These are phyloP conservation scores for Halictus rubicundus DNA, from an alignment of 1,140 invertebrate species.

Conservation along the genomic window DNA sequence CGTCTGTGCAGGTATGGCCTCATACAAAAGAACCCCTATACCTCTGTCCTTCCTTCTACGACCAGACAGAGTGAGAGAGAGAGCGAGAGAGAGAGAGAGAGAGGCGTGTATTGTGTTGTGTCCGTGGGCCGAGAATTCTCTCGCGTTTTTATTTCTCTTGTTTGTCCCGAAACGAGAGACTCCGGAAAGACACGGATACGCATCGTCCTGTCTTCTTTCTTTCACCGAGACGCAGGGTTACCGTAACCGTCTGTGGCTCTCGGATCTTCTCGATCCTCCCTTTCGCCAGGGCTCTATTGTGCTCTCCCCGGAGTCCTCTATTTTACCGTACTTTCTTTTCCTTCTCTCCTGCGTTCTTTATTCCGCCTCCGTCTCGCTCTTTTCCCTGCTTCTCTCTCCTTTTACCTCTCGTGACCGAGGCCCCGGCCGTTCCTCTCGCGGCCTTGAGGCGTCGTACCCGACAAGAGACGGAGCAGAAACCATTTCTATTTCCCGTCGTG, in stretches of 20 bases:
- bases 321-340: constrained; percentile 15
- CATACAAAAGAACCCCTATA: constrained; percentile 18
- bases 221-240: too few relatives aligned
- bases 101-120: background rate
- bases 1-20: constrained; percentile 70
- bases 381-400: constrained; percentile 24
- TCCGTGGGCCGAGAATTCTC: too few relatives aligned
- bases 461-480: constrained; percentile 43
- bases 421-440: constrained; percentile 71
- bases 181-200: too few relatives aligned
- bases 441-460: constrained; percentile 65
- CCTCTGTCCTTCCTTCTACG: constrained; percentile 2
- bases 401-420: constrained; percentile 56
- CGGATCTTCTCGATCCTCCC: too few relatives aligned
- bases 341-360: background rate
- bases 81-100: too few relatives aligned
- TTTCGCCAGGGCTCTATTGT: too few relatives aligned
- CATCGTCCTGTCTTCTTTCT: too few relatives aligned
- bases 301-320: too few relatives aligned
- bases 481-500: constrained; percentile 40
- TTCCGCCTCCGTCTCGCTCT: background rate
- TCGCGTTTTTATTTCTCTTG: too few relatives aligned
- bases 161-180: too few relatives aligned
- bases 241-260: too few relatives aligned
- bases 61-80: too few relatives aligned